Percentiles rank a stretch among this genome's conserved stretches.
Conservation (phyloP, 2,113 vertebrate species). For the Hemicordylus capensis region DNA sequence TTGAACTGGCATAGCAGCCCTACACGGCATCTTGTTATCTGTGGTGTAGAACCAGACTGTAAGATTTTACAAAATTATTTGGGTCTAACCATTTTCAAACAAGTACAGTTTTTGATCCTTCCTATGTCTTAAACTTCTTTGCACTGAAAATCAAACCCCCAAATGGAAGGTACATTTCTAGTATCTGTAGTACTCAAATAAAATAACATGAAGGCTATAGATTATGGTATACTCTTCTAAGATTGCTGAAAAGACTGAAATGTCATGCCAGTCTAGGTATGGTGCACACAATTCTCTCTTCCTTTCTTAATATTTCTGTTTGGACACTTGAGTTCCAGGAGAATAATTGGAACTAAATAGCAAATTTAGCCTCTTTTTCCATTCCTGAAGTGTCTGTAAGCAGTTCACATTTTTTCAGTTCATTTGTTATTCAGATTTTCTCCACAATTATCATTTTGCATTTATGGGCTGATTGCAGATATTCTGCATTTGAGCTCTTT, state of each 20-base stretch:
- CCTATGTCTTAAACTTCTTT: neutral
- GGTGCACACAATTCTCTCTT: neutral
- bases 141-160: neutral
- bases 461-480: neutral
- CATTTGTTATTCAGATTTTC: constrained; percentile 36
- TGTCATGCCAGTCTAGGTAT: neutral
- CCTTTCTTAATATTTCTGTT: neutral
- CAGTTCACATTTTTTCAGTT: constrained; percentile 10
- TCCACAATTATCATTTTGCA: constrained; percentile 25
- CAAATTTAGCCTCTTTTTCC: constrained; percentile 36
- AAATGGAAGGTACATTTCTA: neutral
- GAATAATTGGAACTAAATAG: constrained; percentile 19
- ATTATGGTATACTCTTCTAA: neutral
- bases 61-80: neutral
- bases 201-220: neutral
- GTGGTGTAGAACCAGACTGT: neutral
- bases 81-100: neutral
- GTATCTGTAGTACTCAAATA: neutral
- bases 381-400: constrained; percentile 6
- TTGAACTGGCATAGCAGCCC: neutral
- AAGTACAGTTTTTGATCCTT: neutral
- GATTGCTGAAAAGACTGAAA: neutral
- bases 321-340: neutral
- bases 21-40: neutral
- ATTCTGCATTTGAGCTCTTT: constrained; percentile 20